phyloP scores from a whole-genome alignment of 2,888 invertebrate genomes.

The Scaptomyza flava region DNA sequence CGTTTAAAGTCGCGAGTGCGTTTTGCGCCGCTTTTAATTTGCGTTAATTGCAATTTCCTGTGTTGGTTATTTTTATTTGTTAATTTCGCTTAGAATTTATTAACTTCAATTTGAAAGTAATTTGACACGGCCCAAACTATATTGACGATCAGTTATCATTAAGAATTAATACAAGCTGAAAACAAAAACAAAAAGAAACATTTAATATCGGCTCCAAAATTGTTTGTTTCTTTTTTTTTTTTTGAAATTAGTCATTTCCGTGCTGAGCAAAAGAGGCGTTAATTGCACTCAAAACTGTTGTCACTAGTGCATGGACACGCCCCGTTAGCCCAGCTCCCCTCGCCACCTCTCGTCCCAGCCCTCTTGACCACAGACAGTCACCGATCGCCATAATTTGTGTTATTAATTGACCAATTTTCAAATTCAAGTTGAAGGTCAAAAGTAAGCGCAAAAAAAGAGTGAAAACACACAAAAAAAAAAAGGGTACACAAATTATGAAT shows the following conservation, averaged over 20 bases:
- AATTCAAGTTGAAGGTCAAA: constrained; percentile 78
- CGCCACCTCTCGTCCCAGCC: neutral
- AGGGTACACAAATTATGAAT: constrained; percentile 52
- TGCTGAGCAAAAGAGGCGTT: constrained; percentile 58
- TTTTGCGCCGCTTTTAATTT: constrained; percentile 44
- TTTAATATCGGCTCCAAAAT: constrained; percentile 17
- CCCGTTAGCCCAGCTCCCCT: neutral
- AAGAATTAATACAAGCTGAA: constrained; percentile 12
- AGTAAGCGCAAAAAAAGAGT: constrained; percentile 44
- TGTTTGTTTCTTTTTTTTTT: neutral
- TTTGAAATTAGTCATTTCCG: constrained; percentile 73
- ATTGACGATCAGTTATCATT: constrained; percentile 63
- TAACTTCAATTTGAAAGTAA: constrained; percentile 73
- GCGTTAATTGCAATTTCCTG: constrained; percentile 69
- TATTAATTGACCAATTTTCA: constrained; percentile 78
- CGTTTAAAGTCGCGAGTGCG: constrained; percentile 31
- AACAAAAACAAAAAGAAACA: constrained; percentile 1
- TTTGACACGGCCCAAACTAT: constrained; percentile 58
- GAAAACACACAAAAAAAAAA: constrained; percentile 17
- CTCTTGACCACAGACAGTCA: constrained; percentile 25
- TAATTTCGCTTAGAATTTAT: constrained; percentile 46
- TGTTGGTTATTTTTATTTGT: constrained; percentile 2
- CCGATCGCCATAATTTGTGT: constrained; percentile 72
- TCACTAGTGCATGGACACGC: constrained; percentile 61
- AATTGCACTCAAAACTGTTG: constrained; percentile 72